phyloP scores from a whole-genome alignment of 1,140 invertebrate species.

The Drosophila bocqueti region DNA sequence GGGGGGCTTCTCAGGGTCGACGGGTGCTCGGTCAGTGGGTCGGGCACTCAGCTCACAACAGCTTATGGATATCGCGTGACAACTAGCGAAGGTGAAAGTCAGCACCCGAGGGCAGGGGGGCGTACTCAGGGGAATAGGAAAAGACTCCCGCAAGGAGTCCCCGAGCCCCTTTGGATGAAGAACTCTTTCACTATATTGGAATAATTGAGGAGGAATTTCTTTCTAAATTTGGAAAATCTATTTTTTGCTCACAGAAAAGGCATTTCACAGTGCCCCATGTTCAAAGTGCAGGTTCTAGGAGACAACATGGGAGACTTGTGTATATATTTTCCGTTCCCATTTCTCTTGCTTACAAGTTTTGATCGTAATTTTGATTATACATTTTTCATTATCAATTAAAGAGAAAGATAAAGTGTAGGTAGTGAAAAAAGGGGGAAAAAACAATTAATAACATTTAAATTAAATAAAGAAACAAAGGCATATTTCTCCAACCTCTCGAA shows the following conservation, averaged over 20 bases:
- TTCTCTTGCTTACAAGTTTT: neutral
- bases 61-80: slow-evolving; percentile 50
- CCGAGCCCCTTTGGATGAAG: no score
- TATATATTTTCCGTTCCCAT: neutral
- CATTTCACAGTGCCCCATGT: neutral
- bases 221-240: slow-evolving; percentile 3
- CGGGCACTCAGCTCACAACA: slow-evolving; percentile 33
- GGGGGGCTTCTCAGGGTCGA: slow-evolving; percentile 25
- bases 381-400: neutral
- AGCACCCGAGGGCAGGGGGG: neutral
- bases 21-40: slow-evolving; percentile 19
- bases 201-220: neutral
- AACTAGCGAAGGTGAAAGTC: slow-evolving; percentile 40
- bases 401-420: no score
- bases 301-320: neutral
- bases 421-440: fast-evolving
- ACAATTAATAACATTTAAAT: neutral
- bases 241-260: neutral
- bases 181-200: neutral
- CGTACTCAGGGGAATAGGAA: neutral
- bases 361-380: neutral
- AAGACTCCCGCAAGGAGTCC: neutral
- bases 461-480: neutral
- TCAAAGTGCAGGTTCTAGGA: neutral
- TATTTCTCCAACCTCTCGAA: neutral